Base-by-base conservation (phyloP, 2,888 invertebrate species). In the Parnassius orleans region DNA sequence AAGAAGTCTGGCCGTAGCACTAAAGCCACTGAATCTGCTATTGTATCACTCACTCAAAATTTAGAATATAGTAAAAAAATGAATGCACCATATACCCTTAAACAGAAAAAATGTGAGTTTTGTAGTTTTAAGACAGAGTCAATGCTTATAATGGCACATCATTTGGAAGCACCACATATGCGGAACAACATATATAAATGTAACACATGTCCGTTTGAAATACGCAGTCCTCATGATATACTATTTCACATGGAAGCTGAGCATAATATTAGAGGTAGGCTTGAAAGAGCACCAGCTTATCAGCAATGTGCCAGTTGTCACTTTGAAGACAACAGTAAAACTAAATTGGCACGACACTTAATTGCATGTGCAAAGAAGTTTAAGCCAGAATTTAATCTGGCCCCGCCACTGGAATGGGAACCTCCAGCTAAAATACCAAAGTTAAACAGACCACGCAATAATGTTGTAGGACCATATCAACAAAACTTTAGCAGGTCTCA, bases 251-350 rank as follows among this genome's bases (percentile, higher is more conserved):
- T 98, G 97, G 97, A 98, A 83, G 96, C 96, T 1, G 96, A 97
- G 78, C 98, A 99, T 83, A 96, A 96, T 71, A 95, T 96, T 43
- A 93, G 96, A 72, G 98, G 97, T n/a, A 93, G 97, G 66, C 87
- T 98, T 67, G 97, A 98, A 76, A 93, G 97, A 71, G 97, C 97
- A 10, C 96, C 96, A 57, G 96, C 97, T 11, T 97, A 97, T 85
- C 98, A 98, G 86, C 97, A 98, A 81, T 98, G 98, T 83, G 96
- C 97, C 12, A 96, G 97, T 80, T 99, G 98, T 90, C 97, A 97
- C 24, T 98, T 98, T 81, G 98, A 98, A 84, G 97, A 98, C 77
- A 98, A 98, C 79, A 96, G 97, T 70, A 98, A 98, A 90, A 97
- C 97, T 52, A 98, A 98, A 86, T 89, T 98, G 72, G 96, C 96